Evolutionary conservation across 2,797 vertebrate genomes (phyloP), one percentile per base, ranked within the genome.

Genomic region (Chlorospingus flavigularis): DNA sequence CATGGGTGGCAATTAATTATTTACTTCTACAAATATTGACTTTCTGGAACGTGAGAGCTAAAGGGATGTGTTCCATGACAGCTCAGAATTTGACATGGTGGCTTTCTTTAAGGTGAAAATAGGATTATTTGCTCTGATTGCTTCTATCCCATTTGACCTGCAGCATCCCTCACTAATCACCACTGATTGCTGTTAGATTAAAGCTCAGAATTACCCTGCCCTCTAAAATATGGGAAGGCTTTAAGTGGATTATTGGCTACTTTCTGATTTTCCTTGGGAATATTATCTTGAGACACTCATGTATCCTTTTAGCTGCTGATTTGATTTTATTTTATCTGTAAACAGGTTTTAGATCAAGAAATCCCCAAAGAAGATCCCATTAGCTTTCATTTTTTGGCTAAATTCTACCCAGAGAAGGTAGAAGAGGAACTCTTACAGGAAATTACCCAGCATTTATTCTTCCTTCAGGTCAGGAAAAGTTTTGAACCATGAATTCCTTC

Each of bases 371-470:
- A 99, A 94, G 99, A 98, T 72, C 99, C 99, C 11, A 97, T 99
- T 96, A 99, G 98, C 45, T 99, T 99, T 98, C 97, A 98, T 88
- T 99, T 99, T 97, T 96, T 99, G 94, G 99, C 98, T 5, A 99
- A 99, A 94, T 99, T 99, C 95, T 99, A 99, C 91, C 99, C 99
- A 30, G 99, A 99, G 97, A 99, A 99, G 92, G 99, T 99, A 42
- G 98, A 99, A 91, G 99, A 99, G 55, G 99, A 99, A 85, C 98
- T 99, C 20, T 98, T 99, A 58, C 99, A 99, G 97, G 99, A 99
- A 97, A 99, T 99, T 83, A 99, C 99, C 13, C 99, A 99, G 94
- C 99, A 99, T 95, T 98, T 99, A 65, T 99, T 99, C 97, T 99
- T 99, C 93, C 98, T 99, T 97, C 99, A 99, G 98, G 99, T 99